These are phyloP conservation scores for Lepidochitona cinerea DNA, from an alignment of 2,888 invertebrate genomes.

Conservation along the genomic window DNA sequence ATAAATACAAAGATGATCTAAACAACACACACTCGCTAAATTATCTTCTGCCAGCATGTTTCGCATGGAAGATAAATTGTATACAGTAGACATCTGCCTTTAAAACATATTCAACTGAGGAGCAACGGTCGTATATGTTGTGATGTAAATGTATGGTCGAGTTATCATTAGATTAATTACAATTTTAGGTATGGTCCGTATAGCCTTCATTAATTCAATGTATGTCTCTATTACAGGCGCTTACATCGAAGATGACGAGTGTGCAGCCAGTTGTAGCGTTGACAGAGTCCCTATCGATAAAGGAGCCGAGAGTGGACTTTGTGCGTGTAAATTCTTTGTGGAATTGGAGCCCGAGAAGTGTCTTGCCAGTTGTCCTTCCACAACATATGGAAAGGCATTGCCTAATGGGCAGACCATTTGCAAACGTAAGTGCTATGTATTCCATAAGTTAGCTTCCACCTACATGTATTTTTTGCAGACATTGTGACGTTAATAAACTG, in stretches of 20 bases:
- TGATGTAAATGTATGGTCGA: neutral
- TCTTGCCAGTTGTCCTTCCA: neutral
- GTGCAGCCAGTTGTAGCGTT: neutral
- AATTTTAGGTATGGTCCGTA: neutral
- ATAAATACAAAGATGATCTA: too few relatives aligned
- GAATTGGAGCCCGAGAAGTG: neutral
- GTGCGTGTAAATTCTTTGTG: neutral
- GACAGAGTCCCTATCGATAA: neutral
- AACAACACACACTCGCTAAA: too few relatives aligned
- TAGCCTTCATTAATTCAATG: neutral
- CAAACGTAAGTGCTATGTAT: neutral
- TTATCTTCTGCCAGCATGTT: too few relatives aligned
- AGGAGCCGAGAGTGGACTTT: neutral
- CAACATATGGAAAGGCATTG: neutral
- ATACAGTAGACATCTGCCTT: too few relatives aligned
- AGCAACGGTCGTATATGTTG: neutral
- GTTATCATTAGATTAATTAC: neutral
- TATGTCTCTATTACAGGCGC: neutral
- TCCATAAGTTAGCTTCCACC: too few relatives aligned
- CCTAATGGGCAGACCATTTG: neutral
- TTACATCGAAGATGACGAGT: neutral
- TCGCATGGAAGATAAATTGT: too few relatives aligned
- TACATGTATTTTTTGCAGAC: too few relatives aligned
- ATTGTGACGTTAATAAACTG: too few relatives aligned
- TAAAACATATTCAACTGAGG: too few relatives aligned